These are phyloP conservation scores for Formica aserva DNA, from an alignment of 2,888 invertebrate species.

Conservation along the genomic window DNA sequence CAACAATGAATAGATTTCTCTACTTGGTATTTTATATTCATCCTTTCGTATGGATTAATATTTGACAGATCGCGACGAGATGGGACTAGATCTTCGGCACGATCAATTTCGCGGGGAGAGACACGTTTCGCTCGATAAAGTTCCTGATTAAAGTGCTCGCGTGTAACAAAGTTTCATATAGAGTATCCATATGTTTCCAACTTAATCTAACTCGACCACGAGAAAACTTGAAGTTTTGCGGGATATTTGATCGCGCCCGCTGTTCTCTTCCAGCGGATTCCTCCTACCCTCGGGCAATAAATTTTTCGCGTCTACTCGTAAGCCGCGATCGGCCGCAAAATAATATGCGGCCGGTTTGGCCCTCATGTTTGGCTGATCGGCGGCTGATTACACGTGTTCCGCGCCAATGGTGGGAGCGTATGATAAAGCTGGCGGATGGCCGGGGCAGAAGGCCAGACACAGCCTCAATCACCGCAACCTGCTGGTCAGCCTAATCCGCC, in stretches of 20 bases:
- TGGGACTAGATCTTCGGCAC: conserved; percentile 55
- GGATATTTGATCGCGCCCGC: conserved; percentile 73
- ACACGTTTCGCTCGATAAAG: conserved; percentile 72
- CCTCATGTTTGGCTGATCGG: conserved; percentile 83
- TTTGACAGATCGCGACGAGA: conserved; percentile 59
- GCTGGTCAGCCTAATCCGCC: conserved; percentile 83
- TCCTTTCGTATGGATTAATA: conserved; percentile 57
- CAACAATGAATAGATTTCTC: not conserved
- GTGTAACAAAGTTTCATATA: conserved; percentile 75
- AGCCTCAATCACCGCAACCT: conserved; percentile 84
- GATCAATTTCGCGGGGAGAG: conserved; percentile 63
- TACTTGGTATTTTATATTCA: no score
- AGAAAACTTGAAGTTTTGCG: conserved; percentile 67
- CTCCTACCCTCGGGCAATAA: conserved; percentile 63
- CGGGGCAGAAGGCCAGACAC: conserved; percentile 83
- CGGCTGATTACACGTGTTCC: conserved; percentile 85
- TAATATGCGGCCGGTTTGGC: conserved; percentile 82
- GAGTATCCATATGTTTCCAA: conserved; percentile 74
- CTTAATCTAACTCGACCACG: conserved; percentile 73
- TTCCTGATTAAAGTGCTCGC: conserved; percentile 75
- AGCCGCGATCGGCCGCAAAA: conserved; percentile 77
- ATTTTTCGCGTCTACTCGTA: conserved; percentile 73
- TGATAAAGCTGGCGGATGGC: conserved; percentile 83
- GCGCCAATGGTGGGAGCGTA: conserved; percentile 78
- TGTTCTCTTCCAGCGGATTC: conserved; percentile 71